Evolutionary conservation across 2,113 vertebrate species (phyloP).

Genomic region (Ciconia stormi): DNA sequence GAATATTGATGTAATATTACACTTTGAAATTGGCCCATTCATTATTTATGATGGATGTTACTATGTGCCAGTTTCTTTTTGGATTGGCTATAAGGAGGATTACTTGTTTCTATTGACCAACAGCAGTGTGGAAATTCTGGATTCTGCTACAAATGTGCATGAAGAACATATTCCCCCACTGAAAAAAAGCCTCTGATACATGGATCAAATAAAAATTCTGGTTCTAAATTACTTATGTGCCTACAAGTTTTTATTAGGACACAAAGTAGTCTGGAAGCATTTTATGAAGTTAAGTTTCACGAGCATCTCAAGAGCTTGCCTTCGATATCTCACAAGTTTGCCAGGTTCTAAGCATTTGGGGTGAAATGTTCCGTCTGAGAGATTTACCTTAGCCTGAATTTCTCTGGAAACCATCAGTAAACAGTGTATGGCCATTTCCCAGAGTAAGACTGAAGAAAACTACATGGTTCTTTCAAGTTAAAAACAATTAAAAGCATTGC

Average conservation of each 20-base stretch:
- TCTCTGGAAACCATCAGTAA: neutral
- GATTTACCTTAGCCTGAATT: neutral
- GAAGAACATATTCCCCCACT: neutral
- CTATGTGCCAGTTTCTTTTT: neutral
- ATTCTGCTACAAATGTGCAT: neutral
- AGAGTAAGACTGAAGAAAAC: neutral
- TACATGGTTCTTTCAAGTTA: neutral
- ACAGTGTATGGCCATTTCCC: neutral
- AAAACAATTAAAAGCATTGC: neutral
- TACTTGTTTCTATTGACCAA: neutral
- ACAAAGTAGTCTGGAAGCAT: neutral
- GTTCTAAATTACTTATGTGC: neutral
- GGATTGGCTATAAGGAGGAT: neutral
- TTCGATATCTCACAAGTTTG: neutral
- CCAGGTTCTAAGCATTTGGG: neutral
- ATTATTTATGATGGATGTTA: neutral
- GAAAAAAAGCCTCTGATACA: neutral
- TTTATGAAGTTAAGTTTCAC: neutral
- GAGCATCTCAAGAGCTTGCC: neutral
- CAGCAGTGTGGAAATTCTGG: neutral
- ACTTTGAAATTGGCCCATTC: neutral
- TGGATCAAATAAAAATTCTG: neutral
- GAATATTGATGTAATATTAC: constrained; percentile 13
- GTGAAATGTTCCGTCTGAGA: neutral
- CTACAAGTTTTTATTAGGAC: neutral